These are phyloP conservation scores for Andricus quercusramuli DNA, from an alignment of 2,888 invertebrate genomes.

Conservation along the genomic window DNA sequence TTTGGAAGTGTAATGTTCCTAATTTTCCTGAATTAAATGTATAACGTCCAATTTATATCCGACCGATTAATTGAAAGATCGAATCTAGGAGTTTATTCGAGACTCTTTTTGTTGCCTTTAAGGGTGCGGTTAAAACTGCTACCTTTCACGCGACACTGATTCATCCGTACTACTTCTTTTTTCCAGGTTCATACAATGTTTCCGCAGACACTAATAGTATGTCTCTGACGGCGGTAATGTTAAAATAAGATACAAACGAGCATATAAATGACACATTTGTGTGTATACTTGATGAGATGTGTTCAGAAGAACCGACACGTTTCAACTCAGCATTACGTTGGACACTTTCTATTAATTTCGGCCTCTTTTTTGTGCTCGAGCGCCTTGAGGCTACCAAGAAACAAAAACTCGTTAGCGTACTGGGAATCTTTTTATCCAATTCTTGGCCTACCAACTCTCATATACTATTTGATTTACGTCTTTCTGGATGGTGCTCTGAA, in stretches of 20 bases:
- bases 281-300: conserved; percentile 27
- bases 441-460: neutral
- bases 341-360: conserved; percentile 34
- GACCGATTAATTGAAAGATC: neutral
- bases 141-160: neutral
- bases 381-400: conserved; percentile 23
- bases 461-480: conserved; percentile 24
- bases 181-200: conserved; percentile 22
- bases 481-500: neutral
- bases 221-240: conserved; percentile 27
- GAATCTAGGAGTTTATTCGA: neutral
- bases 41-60: neutral
- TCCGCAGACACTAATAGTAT: conserved; percentile 24
- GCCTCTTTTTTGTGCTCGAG: conserved; percentile 17
- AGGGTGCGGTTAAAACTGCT: neutral
- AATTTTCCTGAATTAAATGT: neutral
- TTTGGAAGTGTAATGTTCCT: no score
- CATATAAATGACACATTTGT: conserved; percentile 32
- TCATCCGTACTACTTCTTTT: conserved; percentile 9
- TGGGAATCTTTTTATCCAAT: conserved; percentile 30
- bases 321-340: conserved; percentile 12
- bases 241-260: conserved; percentile 39
- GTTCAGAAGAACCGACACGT: conserved; percentile 33
- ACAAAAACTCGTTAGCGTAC: conserved; percentile 31
- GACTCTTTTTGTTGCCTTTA: neutral